Percentiles rank a stretch among this genome's conserved stretches.
phyloP scores from a whole-genome alignment of 1,140 invertebrate genomes.

The Cotesia vestalis region DNA sequence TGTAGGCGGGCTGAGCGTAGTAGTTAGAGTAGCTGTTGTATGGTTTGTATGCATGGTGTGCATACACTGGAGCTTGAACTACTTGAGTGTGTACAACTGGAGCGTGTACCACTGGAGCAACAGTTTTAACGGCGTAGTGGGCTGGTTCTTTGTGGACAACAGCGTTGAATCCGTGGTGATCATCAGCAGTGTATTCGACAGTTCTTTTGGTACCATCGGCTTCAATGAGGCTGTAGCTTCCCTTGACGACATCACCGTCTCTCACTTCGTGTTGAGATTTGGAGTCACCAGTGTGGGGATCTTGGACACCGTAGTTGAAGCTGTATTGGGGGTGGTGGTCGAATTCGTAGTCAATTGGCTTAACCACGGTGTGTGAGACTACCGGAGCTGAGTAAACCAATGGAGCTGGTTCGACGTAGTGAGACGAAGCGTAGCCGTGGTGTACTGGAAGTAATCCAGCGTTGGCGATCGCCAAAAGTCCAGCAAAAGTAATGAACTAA shows the following conservation, averaged over 20 bases:
- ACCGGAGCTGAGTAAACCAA: conserved; percentile 31
- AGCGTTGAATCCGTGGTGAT: conserved; percentile 31
- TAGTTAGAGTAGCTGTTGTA: too few species aligned
- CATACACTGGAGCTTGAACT: neutral
- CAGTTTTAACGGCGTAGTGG: neutral
- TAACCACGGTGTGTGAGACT: neutral
- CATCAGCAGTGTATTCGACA: conserved; percentile 32
- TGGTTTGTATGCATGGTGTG: conserved; percentile 25
- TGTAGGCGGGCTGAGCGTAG: too few species aligned
- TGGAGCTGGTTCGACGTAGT: neutral
- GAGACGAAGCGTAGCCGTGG: conserved; percentile 19
- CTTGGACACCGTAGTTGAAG: conserved; percentile 32
- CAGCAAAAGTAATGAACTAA: conserved; percentile 40
- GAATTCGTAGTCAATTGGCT: conserved; percentile 27
- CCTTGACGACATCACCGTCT: conserved; percentile 37
- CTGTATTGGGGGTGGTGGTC: conserved; percentile 36
- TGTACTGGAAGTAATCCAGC: conserved; percentile 42
- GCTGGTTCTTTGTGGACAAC: conserved; percentile 32
- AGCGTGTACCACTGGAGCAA: conserved; percentile 8
- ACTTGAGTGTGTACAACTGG: neutral
- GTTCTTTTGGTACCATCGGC: conserved; percentile 28
- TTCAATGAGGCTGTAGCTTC: conserved; percentile 36
- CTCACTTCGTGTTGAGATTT: conserved; percentile 38
- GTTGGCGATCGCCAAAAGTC: conserved; percentile 46
- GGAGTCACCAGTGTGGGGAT: conserved; percentile 35